Conservation (phyloP, 2,113 vertebrate species). For the Saiga tatarica region DNA sequence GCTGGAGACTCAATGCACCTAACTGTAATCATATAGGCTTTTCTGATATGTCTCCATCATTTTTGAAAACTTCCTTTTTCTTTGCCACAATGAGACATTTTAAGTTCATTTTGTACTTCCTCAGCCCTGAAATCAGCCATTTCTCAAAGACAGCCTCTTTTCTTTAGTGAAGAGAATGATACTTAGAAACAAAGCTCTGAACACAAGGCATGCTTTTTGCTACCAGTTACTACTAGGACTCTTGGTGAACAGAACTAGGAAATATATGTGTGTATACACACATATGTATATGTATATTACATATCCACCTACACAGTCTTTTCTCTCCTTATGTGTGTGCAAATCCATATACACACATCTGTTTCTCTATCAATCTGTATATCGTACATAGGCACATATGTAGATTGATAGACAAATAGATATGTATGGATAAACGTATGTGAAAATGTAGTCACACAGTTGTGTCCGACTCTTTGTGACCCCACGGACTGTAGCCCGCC, state of each 20-base stretch:
- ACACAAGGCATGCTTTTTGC: not conserved
- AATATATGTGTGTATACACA: not conserved
- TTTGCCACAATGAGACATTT: not conserved
- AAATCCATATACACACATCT: not conserved
- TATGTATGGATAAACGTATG: not conserved
- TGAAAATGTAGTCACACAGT: not conserved
- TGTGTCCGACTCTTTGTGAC: not conserved
- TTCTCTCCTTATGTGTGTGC: not conserved
- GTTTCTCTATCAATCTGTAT: not conserved
- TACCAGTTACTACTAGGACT: not conserved
- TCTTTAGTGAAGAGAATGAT: not conserved
- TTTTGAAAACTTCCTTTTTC: not conserved
- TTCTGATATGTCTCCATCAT: not conserved
- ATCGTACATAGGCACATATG: not conserved
- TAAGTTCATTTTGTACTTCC: not conserved
- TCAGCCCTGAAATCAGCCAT: not conserved
- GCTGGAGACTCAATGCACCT: not conserved
- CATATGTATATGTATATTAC: not conserved
- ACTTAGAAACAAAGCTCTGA: not conserved
- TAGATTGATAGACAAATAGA: not conserved
- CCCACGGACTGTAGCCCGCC: not conserved
- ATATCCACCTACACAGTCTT: not conserved
- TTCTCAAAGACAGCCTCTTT: not conserved
- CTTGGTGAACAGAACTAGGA: not conserved
- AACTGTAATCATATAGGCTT: not conserved